Evolutionary conservation across 2,888 invertebrate species (phyloP).

Genomic region (Yponomeuta plumbellus): DNA sequence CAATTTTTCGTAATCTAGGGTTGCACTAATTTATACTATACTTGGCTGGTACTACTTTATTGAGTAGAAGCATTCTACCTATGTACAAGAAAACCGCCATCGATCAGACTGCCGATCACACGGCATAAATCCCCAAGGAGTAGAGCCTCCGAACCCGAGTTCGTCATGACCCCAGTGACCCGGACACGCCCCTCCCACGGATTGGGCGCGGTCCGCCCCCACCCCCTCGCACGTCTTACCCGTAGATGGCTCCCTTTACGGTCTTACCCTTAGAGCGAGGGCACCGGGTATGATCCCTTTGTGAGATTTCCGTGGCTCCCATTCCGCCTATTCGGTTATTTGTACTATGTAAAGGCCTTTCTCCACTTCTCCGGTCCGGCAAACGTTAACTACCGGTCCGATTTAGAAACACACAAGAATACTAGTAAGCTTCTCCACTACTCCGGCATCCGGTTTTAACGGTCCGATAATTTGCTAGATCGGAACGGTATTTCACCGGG

Average conservation of each 20-base stretch:
- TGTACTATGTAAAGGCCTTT: conserved; percentile 1
- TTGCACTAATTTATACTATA: no score
- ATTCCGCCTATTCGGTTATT: neutral
- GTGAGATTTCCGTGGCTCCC: conserved; percentile 5
- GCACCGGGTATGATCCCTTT: conserved; percentile 1
- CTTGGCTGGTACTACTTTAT: no score
- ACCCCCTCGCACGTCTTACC: conserved; percentile 26
- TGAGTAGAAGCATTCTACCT: no score
- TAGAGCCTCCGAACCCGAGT: neutral
- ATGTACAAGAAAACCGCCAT: neutral
- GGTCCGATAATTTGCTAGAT: no score
- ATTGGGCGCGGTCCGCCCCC: conserved; percentile 48
- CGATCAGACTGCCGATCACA: neutral
- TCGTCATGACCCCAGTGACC: conserved; percentile 43
- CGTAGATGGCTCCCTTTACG: no score
- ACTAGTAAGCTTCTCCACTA: no score
- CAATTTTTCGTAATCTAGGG: no score
- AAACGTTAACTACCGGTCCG: no score
- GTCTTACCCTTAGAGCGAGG: neutral
- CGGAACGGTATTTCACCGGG: no score
- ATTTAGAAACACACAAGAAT: no score
- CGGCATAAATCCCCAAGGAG: neutral
- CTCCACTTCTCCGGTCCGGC: no score
- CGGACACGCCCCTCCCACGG: conserved; percentile 41
- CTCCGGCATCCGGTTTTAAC: no score